Conservation (phyloP, 2,113 vertebrate species). For the Aviceda subcristata region DNA sequence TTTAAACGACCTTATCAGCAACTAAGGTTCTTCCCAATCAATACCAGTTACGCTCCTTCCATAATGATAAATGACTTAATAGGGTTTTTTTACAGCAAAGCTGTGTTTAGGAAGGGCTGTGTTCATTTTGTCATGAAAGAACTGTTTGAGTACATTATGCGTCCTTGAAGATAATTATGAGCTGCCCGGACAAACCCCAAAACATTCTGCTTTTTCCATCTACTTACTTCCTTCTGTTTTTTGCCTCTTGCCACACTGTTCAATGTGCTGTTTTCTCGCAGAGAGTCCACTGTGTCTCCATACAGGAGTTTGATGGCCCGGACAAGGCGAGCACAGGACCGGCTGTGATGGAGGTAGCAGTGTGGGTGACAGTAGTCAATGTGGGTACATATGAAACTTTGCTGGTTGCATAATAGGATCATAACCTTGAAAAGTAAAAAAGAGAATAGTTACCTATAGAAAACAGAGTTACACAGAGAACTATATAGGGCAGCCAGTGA, state of each 20-base stretch:
- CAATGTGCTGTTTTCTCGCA: conserved; percentile 78
- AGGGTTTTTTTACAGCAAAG: background rate
- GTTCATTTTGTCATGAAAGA: background rate
- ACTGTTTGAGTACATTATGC: background rate
- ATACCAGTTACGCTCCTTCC: background rate
- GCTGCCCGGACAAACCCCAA: background rate
- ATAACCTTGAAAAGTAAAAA: conserved; percentile 83
- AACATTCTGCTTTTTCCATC: background rate
- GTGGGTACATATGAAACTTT: conserved; percentile 98
- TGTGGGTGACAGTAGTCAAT: conserved; percentile 96
- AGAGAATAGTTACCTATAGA: background rate
- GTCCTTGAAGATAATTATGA: background rate
- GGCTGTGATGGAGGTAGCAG: conserved; percentile 97
- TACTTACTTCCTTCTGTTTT: conserved; percentile 90
- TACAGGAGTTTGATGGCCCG: conserved; percentile 96
- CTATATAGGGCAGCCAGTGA: background rate
- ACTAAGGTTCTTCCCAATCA: background rate
- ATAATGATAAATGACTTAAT: background rate
- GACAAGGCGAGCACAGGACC: conserved; percentile 93
- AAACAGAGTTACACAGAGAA: background rate
- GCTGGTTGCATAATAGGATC: conserved; percentile 97
- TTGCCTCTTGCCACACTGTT: conserved; percentile 80
- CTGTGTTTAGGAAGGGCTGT: background rate
- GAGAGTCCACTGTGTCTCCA: conserved; percentile 90
- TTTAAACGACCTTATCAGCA: background rate